These are phyloP conservation scores for Drosophila pectinifera DNA, from an alignment of 1,140 invertebrate species.

Conservation along the genomic window DNA sequence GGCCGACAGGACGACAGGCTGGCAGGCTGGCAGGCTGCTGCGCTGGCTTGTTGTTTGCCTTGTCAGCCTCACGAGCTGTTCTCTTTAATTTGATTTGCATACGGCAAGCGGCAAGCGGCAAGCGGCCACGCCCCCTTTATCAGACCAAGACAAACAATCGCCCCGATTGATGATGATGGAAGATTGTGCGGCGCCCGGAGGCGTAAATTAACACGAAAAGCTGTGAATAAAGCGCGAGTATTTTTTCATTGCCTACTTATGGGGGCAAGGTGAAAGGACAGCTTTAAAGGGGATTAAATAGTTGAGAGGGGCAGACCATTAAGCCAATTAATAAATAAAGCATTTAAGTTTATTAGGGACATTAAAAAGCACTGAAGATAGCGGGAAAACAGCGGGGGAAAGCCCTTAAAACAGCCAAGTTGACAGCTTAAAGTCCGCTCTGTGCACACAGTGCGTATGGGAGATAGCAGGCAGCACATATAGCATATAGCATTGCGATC, in stretches of 20 bases:
- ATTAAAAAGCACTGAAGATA: too few relatives aligned
- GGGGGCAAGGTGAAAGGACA: background rate
- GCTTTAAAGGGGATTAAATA: background rate
- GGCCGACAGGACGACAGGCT: conserved; percentile 53
- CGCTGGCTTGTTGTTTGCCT: conserved; percentile 42
- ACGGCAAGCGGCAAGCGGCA: conserved; percentile 18
- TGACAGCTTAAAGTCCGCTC: too few relatives aligned
- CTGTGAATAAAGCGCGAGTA: background rate
- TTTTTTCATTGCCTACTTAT: conserved; percentile 31
- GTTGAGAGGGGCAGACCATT: too few relatives aligned
- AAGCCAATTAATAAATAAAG: too few relatives aligned
- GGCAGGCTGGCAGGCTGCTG: conserved; percentile 43
- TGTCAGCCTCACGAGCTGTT: conserved; percentile 46
- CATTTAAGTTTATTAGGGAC: too few relatives aligned
- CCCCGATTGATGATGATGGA: conserved; percentile 24
- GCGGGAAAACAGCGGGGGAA: too few relatives aligned
- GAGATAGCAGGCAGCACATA: background rate
- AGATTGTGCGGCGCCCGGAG: background rate
- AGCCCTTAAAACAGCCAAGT: too few relatives aligned
- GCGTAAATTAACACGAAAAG: conserved; percentile 15
- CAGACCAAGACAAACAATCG: conserved; percentile 17
- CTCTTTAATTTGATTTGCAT: conserved; percentile 76
- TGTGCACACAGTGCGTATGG: conserved; percentile 2
- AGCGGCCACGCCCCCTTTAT: conserved; percentile 2
- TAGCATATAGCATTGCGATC: conserved; percentile 11